Conservation (phyloP, 2,888 invertebrate species). For the Calliopum simillimum region DNA sequence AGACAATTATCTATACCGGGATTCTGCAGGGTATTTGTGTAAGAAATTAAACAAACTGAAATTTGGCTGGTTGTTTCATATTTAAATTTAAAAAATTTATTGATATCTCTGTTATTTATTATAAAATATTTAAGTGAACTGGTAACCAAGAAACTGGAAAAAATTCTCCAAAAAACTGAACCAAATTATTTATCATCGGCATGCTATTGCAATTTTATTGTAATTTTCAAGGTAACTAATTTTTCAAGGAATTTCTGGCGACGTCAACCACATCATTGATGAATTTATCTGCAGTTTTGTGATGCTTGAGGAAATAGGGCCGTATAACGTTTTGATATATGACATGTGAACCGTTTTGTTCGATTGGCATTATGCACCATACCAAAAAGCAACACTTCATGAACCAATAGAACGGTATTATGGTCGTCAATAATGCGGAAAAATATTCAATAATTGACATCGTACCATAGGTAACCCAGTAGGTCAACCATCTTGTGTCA, state of each 20-base stretch:
- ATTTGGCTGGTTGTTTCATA: too few species aligned
- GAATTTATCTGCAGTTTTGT: constrained; percentile 67
- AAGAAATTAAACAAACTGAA: too few species aligned
- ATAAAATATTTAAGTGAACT: too few species aligned
- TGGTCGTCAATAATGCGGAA: constrained; percentile 86
- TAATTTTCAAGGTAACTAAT: constrained; percentile 51
- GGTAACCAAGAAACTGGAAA: too few species aligned
- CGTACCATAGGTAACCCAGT: constrained; percentile 97
- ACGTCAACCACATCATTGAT: constrained; percentile 61
- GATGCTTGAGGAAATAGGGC: constrained; percentile 86
- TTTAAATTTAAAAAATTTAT: too few species aligned
- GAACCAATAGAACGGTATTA: constrained; percentile 97
- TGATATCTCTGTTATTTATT: too few species aligned
- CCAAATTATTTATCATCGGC: too few species aligned
- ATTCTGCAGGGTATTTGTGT: too few species aligned
- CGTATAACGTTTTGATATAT: constrained; percentile 83
- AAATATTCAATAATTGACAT: constrained; percentile 96
- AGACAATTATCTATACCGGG: too few species aligned
- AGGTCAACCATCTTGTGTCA: constrained; percentile 98
- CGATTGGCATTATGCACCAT: constrained; percentile 89
- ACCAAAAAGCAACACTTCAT: constrained; percentile 85
- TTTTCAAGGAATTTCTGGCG: constrained; percentile 59
- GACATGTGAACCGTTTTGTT: constrained; percentile 84
- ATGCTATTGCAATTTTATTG: background rate
- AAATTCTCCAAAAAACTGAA: too few species aligned